phyloP scores from a whole-genome alignment of 1,140 invertebrate genomes.

The Copidosoma floridanum region DNA sequence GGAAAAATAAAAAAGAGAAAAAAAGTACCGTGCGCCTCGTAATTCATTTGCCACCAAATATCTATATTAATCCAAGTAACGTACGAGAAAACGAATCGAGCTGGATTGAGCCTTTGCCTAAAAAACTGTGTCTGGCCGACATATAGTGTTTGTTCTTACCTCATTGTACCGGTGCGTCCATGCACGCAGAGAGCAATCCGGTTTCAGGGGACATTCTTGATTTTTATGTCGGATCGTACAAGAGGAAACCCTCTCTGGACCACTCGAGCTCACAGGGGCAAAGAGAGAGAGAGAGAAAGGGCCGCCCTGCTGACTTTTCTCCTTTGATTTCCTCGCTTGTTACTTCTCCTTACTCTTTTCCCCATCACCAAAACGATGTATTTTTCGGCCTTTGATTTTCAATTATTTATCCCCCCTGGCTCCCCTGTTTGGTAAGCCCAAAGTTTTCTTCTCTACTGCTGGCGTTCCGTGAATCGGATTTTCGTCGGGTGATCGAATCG shows the following conservation, averaged over 20 bases:
- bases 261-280: constrained; percentile 40
- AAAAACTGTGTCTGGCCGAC: not conserved
- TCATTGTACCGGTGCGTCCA: not conserved
- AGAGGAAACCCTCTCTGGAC: constrained; percentile 36
- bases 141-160: constrained; percentile 12
- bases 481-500: too few species aligned
- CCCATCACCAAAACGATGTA: too few species aligned
- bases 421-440: too few species aligned
- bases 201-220: constrained; percentile 47
- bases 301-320: constrained; percentile 40
- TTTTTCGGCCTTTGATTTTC: too few species aligned
- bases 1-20: too few species aligned
- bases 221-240: constrained; percentile 36
- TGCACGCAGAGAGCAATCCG: constrained; percentile 2
- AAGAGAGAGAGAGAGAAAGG: constrained; percentile 31
- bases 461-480: too few species aligned
- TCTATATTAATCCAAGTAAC: too few species aligned
- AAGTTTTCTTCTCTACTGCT: too few species aligned
- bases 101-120: constrained; percentile 11
- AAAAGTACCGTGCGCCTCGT: too few species aligned
- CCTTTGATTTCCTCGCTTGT: constrained; percentile 27
- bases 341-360: not conserved
- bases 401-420: too few species aligned
- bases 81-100: constrained; percentile 8
- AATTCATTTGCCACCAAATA: too few species aligned